phyloP scores from a whole-genome alignment of 2,113 vertebrate species.

The Stigmatopora nigra region DNA sequence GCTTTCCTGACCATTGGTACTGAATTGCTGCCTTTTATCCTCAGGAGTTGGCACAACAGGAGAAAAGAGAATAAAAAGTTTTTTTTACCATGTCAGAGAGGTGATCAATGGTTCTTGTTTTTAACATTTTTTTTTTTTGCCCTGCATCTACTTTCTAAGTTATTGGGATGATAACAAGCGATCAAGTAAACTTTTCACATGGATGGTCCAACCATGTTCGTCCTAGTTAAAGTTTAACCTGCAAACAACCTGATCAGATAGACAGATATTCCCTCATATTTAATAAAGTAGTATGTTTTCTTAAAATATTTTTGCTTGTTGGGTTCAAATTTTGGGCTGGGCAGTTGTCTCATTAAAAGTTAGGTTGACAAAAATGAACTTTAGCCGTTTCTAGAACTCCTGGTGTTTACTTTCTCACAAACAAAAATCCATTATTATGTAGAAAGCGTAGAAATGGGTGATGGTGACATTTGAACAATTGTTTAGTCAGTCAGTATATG shows the following conservation, averaged over 20 bases:
- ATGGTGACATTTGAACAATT: slow-evolving; percentile 9
- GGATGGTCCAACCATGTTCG: not conserved
- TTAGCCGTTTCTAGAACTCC: not conserved
- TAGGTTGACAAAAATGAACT: not conserved
- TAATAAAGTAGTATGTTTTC: not conserved
- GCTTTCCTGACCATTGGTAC: not conserved
- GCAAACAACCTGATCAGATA: not conserved
- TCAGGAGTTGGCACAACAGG: not conserved
- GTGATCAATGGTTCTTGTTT: not conserved
- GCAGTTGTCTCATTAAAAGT: slow-evolving; percentile 8
- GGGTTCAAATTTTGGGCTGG: not conserved
- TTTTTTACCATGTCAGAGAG: not conserved
- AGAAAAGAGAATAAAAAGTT: not conserved
- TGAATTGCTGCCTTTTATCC: not conserved
- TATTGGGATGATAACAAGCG: not conserved
- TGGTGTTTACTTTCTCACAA: not conserved
- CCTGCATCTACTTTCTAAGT: not conserved
- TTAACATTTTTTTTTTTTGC: not conserved
- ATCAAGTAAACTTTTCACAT: not conserved
- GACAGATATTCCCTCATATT: not conserved
- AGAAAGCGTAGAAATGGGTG: slow-evolving; percentile 1
- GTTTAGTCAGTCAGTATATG: slow-evolving; percentile 8
- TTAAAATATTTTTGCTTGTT: not conserved
- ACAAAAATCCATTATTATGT: not conserved
- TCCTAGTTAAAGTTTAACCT: not conserved